These are phyloP conservation scores for Anoplius nigerrimus DNA, from an alignment of 2,888 invertebrate genomes.

Conservation along the genomic window DNA sequence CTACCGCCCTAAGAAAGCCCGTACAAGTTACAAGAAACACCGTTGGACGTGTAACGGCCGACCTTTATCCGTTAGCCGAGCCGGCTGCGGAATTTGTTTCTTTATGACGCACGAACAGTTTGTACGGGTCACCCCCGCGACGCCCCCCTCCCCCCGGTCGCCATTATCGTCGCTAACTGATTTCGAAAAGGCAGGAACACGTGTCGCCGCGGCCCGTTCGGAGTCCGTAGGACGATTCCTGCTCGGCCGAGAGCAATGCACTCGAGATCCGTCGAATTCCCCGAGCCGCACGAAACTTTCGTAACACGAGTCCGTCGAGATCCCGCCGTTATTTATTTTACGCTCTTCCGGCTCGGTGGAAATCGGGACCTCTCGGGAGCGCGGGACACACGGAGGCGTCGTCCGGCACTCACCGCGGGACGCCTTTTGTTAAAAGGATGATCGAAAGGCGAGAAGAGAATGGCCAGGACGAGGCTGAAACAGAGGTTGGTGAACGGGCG, in stretches of 20 bases:
- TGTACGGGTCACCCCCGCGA: no score
- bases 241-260: background rate
- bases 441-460: background rate
- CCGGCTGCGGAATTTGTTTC: no score
- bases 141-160: background rate
- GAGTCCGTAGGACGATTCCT: no score
- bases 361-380: slow-evolving; percentile 18
- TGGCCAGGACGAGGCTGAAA: slow-evolving; percentile 10
- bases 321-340: slow-evolving; percentile 41
- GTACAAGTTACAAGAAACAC: no score
- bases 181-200: background rate
- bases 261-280: slow-evolving; percentile 13
- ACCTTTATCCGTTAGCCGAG: no score
- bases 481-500: slow-evolving; percentile 8
- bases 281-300: slow-evolving; percentile 28
- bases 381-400: slow-evolving; percentile 10
- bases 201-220: background rate
- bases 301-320: slow-evolving; percentile 20
- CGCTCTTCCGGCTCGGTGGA: slow-evolving; percentile 19
- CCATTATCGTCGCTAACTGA: slow-evolving; percentile 2
- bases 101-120: no score
- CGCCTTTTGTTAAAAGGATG: slow-evolving; percentile 22
- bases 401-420: slow-evolving; percentile 14
- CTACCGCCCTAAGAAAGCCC: no score
- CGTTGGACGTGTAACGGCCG: no score